A percentile compares a stretch with the other conserved stretches of the same genome.
Evolutionary conservation across 1,140 invertebrate species (phyloP).

Genomic region (Ylistrum balloti): DNA sequence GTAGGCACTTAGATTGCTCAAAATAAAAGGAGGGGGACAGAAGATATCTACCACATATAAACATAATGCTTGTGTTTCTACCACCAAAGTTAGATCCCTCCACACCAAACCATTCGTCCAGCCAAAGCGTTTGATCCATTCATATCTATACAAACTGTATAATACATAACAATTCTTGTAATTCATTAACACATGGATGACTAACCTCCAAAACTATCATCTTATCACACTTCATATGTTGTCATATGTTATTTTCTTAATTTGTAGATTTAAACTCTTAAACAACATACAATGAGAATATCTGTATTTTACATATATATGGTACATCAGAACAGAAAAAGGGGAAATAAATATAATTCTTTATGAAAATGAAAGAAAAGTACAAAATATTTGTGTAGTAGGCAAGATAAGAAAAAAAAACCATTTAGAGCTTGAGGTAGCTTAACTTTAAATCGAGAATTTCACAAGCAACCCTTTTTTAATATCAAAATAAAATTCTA

Average conservation of each 20-base stretch:
- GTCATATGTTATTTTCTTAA: slow-evolving; percentile 36
- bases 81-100: neutral
- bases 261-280: slow-evolving; percentile 35
- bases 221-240: slow-evolving; percentile 11
- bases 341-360: slow-evolving; percentile 13
- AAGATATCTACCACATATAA: slow-evolving; percentile 32
- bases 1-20: slow-evolving; percentile 1
- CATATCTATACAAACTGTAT: neutral
- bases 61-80: neutral
- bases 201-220: neutral
- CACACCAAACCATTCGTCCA: neutral
- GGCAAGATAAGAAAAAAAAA: slow-evolving; percentile 15
- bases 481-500: slow-evolving; percentile 36
- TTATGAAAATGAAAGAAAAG: neutral
- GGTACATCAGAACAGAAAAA: slow-evolving; percentile 18
- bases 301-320: slow-evolving; percentile 7
- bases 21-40: neutral
- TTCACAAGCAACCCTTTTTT: slow-evolving; percentile 11
- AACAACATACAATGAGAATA: slow-evolving; percentile 29
- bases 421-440: slow-evolving; percentile 31
- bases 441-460: slow-evolving; percentile 20
- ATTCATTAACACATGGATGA: neutral
- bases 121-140: neutral
- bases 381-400: slow-evolving; percentile 29
- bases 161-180: slow-evolving; percentile 36